phyloP scores from a whole-genome alignment of 2,888 invertebrate species.

The Branchellion lobata region DNA sequence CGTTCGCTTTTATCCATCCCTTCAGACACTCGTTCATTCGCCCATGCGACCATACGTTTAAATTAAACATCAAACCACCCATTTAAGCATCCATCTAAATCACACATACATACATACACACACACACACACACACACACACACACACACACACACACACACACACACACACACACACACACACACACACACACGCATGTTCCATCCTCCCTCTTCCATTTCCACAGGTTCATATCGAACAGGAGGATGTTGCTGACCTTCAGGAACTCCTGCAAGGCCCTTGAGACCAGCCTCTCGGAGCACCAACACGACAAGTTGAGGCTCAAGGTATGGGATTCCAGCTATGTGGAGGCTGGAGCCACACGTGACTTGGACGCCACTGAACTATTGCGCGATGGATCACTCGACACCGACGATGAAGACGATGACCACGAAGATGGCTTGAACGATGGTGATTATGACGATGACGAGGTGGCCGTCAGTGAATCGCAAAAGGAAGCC shows the following conservation, averaged over 20 bases:
- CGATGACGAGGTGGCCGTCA: neutral
- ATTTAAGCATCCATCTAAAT: too few relatives aligned
- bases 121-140: too few relatives aligned
- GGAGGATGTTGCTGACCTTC: constrained; percentile 87
- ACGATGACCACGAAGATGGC: neutral
- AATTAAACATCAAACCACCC: too few relatives aligned
- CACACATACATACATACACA: too few relatives aligned
- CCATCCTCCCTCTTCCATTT: neutral
- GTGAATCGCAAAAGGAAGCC: neutral
- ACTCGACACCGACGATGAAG: neutral
- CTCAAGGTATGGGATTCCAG: neutral
- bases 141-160: too few relatives aligned
- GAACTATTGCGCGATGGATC: constrained; percentile 71
- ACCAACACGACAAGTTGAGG: constrained; percentile 56
- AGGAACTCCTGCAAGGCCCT: constrained; percentile 84
- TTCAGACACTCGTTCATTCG: too few relatives aligned
- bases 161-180: too few relatives aligned
- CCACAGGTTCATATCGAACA: constrained; percentile 69
- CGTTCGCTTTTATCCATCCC: too few relatives aligned
- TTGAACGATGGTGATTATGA: neutral
- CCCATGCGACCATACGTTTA: too few relatives aligned
- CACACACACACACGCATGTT: too few relatives aligned
- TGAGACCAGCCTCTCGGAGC: constrained; percentile 60
- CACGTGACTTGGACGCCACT: constrained; percentile 67
- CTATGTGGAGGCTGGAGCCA: neutral